Conservation (phyloP, 35 echinoderm and acorn worm genomes). For the Holothuria glaberrima region DNA sequence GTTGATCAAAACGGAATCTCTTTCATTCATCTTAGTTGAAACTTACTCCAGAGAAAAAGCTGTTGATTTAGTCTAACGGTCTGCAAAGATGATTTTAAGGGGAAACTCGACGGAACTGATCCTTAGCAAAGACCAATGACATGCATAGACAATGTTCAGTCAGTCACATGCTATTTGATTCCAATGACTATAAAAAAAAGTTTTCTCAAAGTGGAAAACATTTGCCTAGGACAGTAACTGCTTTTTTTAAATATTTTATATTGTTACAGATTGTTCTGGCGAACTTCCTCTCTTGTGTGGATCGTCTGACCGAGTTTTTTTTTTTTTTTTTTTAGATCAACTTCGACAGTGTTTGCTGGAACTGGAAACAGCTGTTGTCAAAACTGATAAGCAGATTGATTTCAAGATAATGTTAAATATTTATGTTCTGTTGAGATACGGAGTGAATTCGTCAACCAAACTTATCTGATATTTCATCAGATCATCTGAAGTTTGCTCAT, state of each 20-base stretch:
- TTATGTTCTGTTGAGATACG: not conserved
- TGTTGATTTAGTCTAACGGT: too few species aligned
- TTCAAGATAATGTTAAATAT: constrained; percentile 9
- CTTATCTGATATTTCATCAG: not conserved
- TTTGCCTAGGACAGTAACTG: too few species aligned
- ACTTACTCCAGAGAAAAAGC: too few species aligned
- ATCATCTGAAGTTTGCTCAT: not conserved
- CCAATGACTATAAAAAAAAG: too few species aligned
- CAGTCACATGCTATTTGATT: too few species aligned
- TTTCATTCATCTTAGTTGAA: too few species aligned
- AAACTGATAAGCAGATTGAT: not conserved
- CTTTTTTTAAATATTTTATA: not conserved
- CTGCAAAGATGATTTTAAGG: too few species aligned
- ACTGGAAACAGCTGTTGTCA: not conserved
- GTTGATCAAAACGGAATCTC: too few species aligned
- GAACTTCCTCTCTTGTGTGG: not conserved
- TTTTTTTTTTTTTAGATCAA: not conserved
- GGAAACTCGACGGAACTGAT: too few species aligned
- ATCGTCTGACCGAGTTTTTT: not conserved
- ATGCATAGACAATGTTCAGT: too few species aligned
- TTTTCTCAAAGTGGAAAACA: too few species aligned
- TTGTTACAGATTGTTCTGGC: not conserved
- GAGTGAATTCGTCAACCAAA: not conserved
- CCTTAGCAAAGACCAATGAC: too few species aligned
- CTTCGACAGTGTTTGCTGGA: not conserved